Evolutionary conservation across 1,140 invertebrate species (phyloP), one percentile per base, ranked within the genome.

Genomic region (Arctopsyche grandis): DNA sequence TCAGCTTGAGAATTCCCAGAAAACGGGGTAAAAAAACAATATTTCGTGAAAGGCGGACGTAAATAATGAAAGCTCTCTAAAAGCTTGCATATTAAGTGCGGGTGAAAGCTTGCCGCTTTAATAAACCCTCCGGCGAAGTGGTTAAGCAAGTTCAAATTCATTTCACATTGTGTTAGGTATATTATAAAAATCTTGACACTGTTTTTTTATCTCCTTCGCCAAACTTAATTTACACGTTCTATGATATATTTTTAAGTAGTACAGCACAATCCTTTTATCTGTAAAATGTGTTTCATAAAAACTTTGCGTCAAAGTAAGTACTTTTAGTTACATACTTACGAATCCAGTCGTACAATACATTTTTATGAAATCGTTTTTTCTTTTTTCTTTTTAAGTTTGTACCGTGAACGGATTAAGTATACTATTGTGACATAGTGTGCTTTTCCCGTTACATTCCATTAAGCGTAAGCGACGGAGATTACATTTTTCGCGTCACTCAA

Each of bases 91-190:
- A 60, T 38, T 38, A 38, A 38, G 56, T 19, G 21, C 56, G 56
- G 14, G 21, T 1, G 56, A 21, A 21, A 19, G 56, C 56, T 21
- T 19, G n/a, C n/a, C 9, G 56, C 56, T 60, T 60, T 60, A 60
- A 60, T 60, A 60, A 60, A 60, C 56, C 21, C 56, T 60, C 56
- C 56, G 16, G 19, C 56, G 7, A 21, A 60, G 56, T 60, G 56
- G 56, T 60, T 60, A 21, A 21, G 56, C 56, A 60, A 60, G 56
- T 60, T 60, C 56, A 60, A 60, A 60, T 60, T 60, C 56, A 60
- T 60, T 60, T 60, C 56, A 60, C 56, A 21, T 60, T 21, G 56
- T n/a, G 29, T 38, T 60, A 56, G 5, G 14, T 56, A 60, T 60
- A 60, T 38, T 38, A 38, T 38, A 7, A 38, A 38, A 38, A 38